Base-by-base conservation (phyloP, 1,140 invertebrate species). In the Eulimnadia texana region DNA sequence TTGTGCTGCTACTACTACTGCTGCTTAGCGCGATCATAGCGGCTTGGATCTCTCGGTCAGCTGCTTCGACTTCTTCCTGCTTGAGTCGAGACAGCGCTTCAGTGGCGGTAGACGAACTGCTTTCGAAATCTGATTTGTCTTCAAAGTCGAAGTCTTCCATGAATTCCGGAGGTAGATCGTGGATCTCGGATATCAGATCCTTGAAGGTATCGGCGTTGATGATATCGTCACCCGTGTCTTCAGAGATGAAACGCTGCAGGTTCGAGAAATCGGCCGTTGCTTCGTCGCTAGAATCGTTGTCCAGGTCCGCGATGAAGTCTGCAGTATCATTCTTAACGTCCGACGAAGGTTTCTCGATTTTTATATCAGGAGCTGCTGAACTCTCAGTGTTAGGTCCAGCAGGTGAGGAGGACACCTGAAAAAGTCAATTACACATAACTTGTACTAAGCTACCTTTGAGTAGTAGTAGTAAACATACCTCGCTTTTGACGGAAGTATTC, bases 121-220 rank as follows among this genome's bases (percentile, higher is more conserved):
- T 13, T 22, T n/a, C 53, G 2, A 58, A 3, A 16, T 52, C 47
- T 10, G 50, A 80, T 58, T 64, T 67, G 63, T 83, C 83, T 58
- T 84, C 82, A 67, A 85, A 82, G 67, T 88, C 86, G 66, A 90
- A 88, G 64, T 88, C 83, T 63, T 86, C 85, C 79, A 90, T 85
- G 65, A 90, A 86, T 68, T 88, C 86, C 2, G 85, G 82, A 72
- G 83, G 80, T 61, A 86, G 85, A 66, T 85, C 87, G 19, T 84
- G 84, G 67, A 91, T 88, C 71, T 91, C 88, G 1, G 84, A 88
- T 60, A 92, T 89, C 64, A 92, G 80, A 71, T 93, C 88, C 69
- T 93, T 90, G 69, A 93, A 83, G 16, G 86, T 82, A 64, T 87
- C 85, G n/a, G 82, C 84, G 1, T 83, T 82, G 63, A 84, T 81